These are phyloP conservation scores for Cyprinodon variegatus DNA, from an alignment of 2,113 vertebrate genomes.

Conservation along the genomic window DNA sequence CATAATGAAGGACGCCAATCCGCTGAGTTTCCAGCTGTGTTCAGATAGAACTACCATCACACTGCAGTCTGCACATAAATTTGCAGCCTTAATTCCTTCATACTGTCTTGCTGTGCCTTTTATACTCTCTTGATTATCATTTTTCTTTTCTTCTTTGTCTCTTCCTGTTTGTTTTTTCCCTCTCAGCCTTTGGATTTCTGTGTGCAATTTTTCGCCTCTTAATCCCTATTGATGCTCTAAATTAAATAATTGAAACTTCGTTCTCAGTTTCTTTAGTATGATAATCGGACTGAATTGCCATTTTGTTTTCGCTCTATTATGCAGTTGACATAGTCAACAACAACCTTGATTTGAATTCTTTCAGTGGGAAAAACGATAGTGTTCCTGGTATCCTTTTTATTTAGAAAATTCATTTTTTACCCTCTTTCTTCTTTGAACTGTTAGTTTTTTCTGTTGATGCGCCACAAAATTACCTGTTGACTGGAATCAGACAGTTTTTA, in stretches of 20 bases:
- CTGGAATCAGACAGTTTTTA: not conserved
- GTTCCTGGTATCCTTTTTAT: constrained; percentile 4
- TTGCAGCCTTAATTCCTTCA: constrained; percentile 40
- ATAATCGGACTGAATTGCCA: constrained; percentile 25
- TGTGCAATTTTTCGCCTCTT: constrained; percentile 17
- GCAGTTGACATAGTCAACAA: constrained; percentile 26
- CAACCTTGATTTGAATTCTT: constrained; percentile 11
- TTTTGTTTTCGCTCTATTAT: constrained; percentile 22
- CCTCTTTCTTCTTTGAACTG: not conserved
- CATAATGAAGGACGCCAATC: constrained; percentile 76
- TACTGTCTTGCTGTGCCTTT: constrained; percentile 20
- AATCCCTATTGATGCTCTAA: constrained; percentile 22
- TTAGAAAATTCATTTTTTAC: not conserved
- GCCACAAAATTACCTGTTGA: not conserved
- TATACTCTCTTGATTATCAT: constrained; percentile 22
- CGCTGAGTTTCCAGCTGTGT: constrained; percentile 70
- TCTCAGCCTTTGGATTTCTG: constrained; percentile 22
- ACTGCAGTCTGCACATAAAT: constrained; percentile 43
- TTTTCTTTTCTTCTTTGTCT: constrained; percentile 24
- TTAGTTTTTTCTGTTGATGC: not conserved
- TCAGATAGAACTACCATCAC: constrained; percentile 38
- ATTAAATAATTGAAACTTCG: constrained; percentile 25
- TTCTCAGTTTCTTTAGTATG: constrained; percentile 14
- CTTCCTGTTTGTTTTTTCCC: constrained; percentile 21
- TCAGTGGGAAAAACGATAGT: not conserved